phyloP scores from a whole-genome alignment of 2,797 vertebrate species.

The Takifugu rubripes region DNA sequence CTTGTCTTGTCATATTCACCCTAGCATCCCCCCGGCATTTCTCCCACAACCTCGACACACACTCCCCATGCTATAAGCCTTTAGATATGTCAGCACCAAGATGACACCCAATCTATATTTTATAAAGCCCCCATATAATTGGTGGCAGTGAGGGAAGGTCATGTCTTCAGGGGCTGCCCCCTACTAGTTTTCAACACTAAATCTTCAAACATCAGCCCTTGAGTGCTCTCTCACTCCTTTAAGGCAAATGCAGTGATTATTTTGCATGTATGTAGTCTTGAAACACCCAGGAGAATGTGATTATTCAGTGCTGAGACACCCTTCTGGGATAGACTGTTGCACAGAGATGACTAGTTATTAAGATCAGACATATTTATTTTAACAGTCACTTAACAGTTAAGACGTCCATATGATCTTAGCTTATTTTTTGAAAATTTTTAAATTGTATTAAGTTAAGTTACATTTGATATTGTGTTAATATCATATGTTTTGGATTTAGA shows the following conservation, averaged over 20 bases:
- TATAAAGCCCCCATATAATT: constrained; percentile 77
- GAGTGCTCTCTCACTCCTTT: constrained; percentile 22
- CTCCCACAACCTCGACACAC: constrained; percentile 29
- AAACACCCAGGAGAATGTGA: constrained; percentile 40
- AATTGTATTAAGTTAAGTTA: no score
- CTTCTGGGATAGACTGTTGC: constrained; percentile 24
- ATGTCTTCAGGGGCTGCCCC: constrained; percentile 44
- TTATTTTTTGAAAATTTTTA: no score
- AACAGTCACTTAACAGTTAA: no score
- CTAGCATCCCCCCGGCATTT: constrained; percentile 43
- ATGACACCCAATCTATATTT: constrained; percentile 79
- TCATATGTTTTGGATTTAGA: no score
- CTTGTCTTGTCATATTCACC: constrained; percentile 48
- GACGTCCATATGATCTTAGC: no score
- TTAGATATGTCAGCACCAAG: constrained; percentile 63
- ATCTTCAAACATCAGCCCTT: constrained; percentile 37
- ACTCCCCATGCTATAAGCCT: constrained; percentile 42
- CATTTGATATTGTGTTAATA: no score
- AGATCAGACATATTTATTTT: not conserved
- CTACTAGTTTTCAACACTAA: constrained; percentile 31
- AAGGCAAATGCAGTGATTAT: constrained; percentile 43
- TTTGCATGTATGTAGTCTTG: constrained; percentile 58
- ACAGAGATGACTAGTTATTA: constrained; percentile 12
- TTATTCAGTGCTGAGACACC: constrained; percentile 48
- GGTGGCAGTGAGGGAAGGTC: constrained; percentile 68